phyloP scores from a whole-genome alignment of 1,140 invertebrate genomes.

The Drosophila hydei region DNA sequence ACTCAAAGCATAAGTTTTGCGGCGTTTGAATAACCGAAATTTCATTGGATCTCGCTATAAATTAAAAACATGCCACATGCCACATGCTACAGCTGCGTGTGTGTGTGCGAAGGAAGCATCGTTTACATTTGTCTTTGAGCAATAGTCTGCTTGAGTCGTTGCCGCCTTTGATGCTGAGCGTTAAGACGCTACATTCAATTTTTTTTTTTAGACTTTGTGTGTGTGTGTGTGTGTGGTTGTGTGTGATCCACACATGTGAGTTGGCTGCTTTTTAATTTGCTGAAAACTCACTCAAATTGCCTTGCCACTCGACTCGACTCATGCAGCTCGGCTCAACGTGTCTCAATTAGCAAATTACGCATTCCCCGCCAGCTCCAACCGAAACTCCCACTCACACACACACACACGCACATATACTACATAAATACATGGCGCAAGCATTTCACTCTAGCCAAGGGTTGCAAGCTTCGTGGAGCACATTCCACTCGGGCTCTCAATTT shows the following conservation, averaged over 20 bases:
- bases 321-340: slow-evolving; percentile 56
- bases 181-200: slow-evolving; percentile 18
- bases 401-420: neutral
- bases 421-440: neutral
- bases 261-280: slow-evolving; percentile 38
- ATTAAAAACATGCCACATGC: slow-evolving; percentile 33
- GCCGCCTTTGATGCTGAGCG: slow-evolving; percentile 51
- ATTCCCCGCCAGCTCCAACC: slow-evolving; percentile 9
- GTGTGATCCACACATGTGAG: slow-evolving; percentile 33
- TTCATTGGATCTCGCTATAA: slow-evolving; percentile 52
- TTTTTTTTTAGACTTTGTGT: slow-evolving; percentile 21
- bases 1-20: slow-evolving; percentile 12
- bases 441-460: slow-evolving; percentile 46
- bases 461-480: slow-evolving; percentile 31
- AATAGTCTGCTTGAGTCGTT: slow-evolving; percentile 25
- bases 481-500: slow-evolving; percentile 9
- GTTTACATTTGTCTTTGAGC: slow-evolving; percentile 28
- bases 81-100: neutral
- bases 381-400: neutral
- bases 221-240: slow-evolving; percentile 12
- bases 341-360: slow-evolving; percentile 80
- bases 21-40: slow-evolving; percentile 34
- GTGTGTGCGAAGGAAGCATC: slow-evolving; percentile 18
- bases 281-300: slow-evolving; percentile 29
- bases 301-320: slow-evolving; percentile 36